Percentiles rank a stretch among this genome's conserved stretches.
phyloP scores from a whole-genome alignment of 2,797 vertebrate species.

The Poeciliopsis turneri region DNA sequence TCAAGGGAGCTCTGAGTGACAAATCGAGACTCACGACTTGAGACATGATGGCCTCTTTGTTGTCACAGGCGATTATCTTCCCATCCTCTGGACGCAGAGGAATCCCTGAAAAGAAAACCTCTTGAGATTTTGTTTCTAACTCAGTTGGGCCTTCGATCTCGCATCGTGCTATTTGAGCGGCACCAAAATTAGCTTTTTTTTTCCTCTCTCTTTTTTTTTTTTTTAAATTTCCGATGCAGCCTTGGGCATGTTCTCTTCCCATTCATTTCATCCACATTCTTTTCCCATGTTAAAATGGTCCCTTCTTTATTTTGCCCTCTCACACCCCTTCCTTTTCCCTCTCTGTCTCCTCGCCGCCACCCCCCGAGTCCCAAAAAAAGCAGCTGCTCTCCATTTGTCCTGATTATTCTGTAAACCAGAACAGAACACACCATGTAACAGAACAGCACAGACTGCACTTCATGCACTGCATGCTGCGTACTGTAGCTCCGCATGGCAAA shows the following conservation, averaged over 20 bases:
- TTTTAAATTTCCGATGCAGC: slow-evolving; percentile 26
- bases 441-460: slow-evolving; percentile 61
- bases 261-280: slow-evolving; percentile 66
- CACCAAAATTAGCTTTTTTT: slow-evolving; percentile 2
- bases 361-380: slow-evolving; percentile 16
- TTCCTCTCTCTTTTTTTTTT: not conserved
- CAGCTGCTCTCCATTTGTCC: slow-evolving; percentile 77
- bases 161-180: not conserved
- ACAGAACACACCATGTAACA: slow-evolving; percentile 57
- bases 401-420: slow-evolving; percentile 68
- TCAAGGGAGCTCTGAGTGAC: slow-evolving; percentile 30
- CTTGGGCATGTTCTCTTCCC: slow-evolving; percentile 61
- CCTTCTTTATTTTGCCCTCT: slow-evolving; percentile 36
- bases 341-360: slow-evolving; percentile 5
- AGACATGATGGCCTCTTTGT: slow-evolving; percentile 31
- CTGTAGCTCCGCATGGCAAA: slow-evolving; percentile 64
- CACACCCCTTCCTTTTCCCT: slow-evolving; percentile 17
- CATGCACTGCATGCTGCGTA: slow-evolving; percentile 56
- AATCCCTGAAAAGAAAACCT: slow-evolving; percentile 13
- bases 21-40: slow-evolving; percentile 28
- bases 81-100: not conserved
- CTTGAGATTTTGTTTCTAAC: not conserved
- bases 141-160: slow-evolving; percentile 31
- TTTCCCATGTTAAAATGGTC: slow-evolving; percentile 51
- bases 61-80: slow-evolving; percentile 2